Base-by-base conservation (phyloP, 2,888 invertebrate genomes). In the Acheta domesticus region DNA sequence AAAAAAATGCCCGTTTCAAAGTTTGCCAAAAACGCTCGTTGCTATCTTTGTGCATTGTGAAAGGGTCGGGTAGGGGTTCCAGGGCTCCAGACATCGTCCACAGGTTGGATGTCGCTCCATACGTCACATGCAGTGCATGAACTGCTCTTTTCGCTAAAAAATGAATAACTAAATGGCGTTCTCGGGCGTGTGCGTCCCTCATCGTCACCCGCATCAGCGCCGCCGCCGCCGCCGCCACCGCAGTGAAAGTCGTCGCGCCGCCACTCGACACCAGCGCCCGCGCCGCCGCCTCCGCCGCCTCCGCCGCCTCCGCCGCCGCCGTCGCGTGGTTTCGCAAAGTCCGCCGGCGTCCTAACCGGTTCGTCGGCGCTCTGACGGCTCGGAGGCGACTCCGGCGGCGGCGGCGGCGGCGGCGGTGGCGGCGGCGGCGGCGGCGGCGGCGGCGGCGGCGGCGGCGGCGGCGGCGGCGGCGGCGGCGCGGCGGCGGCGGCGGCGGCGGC, bases 311-410 rank as follows among this genome's bases (percentile, higher is more conserved):
- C 62, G 4, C 62, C 62, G n/a, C 62, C 62, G 62, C 62, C n/a
- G 62, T 19, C 16, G 16, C 8, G 62, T 1, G 62, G 62, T 62
- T 62, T 62, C 62, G 62, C 62, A 62, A 62, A 62, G 62, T 19
- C 62, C 62, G n/a, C 62, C 62, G 62, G 62, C 16, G 62, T 62
- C 62, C 62, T n/a, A 62, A 62, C 62, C 62, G 62, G 62, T 62
- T 62, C 62, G n/a, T 62, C n/a, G 62, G 14, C 14, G 62, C 62
- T 19, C 14, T n/a, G 62, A 19, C 62, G 62, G 62, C 36, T 36
- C 36, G 5, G 36, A 36, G n/a, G 62, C n/a, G 62, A 62, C 62
- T 62, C 16, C 8, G 16, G 62, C 14, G 16, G 16, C 62, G 16
- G 62, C 14, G 16, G 62, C 62, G 16, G 62, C 62, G 16, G 62